Evolutionary conservation across 2,888 invertebrate species (phyloP).

Genomic region (Papilio protenor): DNA sequence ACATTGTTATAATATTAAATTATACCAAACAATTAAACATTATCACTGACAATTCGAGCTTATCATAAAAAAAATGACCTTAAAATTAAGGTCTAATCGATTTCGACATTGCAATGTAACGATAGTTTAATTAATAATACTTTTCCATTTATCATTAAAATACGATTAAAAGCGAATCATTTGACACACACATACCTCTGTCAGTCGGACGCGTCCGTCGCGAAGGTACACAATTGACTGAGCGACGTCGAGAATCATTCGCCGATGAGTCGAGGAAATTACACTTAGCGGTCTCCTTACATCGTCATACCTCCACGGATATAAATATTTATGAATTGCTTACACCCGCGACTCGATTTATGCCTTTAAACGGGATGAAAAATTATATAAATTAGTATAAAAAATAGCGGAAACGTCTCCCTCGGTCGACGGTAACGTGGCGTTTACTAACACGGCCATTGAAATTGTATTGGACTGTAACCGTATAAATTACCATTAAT

Average conservation of each 20-base stretch:
- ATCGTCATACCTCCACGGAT: slow-evolving; percentile 54
- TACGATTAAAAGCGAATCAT: slow-evolving; percentile 57
- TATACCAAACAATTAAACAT: slow-evolving; percentile 23
- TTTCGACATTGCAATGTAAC: slow-evolving; percentile 33
- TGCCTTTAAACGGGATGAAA: slow-evolving; percentile 15
- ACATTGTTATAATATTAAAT: slow-evolving; percentile 7
- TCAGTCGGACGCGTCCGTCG: slow-evolving; percentile 57
- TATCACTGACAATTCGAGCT: slow-evolving; percentile 31
- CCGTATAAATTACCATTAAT: slow-evolving; percentile 59
- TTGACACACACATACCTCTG: slow-evolving; percentile 62
- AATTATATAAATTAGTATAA: slow-evolving; percentile 15
- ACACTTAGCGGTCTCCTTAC: slow-evolving; percentile 58
- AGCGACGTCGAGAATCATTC: slow-evolving; percentile 48
- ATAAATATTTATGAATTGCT: slow-evolving; percentile 40
- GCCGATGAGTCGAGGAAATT: slow-evolving; percentile 57
- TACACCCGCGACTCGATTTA: slow-evolving; percentile 11
- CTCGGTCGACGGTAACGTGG: slow-evolving; percentile 47
- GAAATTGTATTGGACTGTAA: slow-evolving; percentile 54
- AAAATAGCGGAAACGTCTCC: slow-evolving; percentile 44
- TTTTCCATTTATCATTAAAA: slow-evolving; percentile 59
- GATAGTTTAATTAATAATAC: slow-evolving; percentile 41
- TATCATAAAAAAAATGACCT: slow-evolving; percentile 31
- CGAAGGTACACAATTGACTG: slow-evolving; percentile 65
- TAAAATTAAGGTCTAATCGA: slow-evolving; percentile 27
- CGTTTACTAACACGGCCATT: slow-evolving; percentile 53